phyloP scores from a whole-genome alignment of 2,113 vertebrate species.

The Scomber colias region DNA sequence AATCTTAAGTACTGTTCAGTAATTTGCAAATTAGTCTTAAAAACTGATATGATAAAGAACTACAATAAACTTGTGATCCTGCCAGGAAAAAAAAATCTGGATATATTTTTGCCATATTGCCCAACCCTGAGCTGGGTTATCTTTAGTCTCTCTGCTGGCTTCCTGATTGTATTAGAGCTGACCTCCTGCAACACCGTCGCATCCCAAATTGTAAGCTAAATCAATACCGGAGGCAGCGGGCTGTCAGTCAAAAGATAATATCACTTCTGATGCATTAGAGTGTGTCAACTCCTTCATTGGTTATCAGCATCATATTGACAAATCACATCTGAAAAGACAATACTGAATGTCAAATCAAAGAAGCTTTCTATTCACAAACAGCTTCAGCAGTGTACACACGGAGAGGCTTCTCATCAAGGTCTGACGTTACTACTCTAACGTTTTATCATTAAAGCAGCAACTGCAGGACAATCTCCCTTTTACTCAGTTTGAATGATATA shows the following conservation, averaged over 20 bases:
- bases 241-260: slow-evolving; percentile 74
- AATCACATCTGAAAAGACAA: slow-evolving; percentile 68
- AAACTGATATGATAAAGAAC: too few species aligned
- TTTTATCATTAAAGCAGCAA: slow-evolving; percentile 19
- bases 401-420: slow-evolving; percentile 4
- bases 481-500: slow-evolving; percentile 57
- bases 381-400: not conserved
- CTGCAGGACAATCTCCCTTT: slow-evolving; percentile 31
- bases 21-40: too few species aligned
- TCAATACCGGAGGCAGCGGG: slow-evolving; percentile 68
- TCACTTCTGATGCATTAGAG: slow-evolving; percentile 66
- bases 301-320: slow-evolving; percentile 76
- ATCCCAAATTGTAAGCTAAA: slow-evolving; percentile 49
- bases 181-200: slow-evolving; percentile 23
- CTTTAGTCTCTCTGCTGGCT: slow-evolving; percentile 30
- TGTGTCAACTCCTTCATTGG: slow-evolving; percentile 63
- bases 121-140: not conserved
- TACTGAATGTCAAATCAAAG: slow-evolving; percentile 67
- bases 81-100: too few species aligned
- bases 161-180: slow-evolving; percentile 47
- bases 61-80: too few species aligned
- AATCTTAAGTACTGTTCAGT: too few species aligned
- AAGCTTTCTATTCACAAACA: slow-evolving; percentile 38
- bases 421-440: not conserved
- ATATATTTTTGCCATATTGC: too few species aligned